A percentile compares a stretch with the other conserved stretches of the same genome.
These are phyloP conservation scores for Hippocampus kuda DNA, from an alignment of 2,797 vertebrate species.

Conservation along the genomic window DNA sequence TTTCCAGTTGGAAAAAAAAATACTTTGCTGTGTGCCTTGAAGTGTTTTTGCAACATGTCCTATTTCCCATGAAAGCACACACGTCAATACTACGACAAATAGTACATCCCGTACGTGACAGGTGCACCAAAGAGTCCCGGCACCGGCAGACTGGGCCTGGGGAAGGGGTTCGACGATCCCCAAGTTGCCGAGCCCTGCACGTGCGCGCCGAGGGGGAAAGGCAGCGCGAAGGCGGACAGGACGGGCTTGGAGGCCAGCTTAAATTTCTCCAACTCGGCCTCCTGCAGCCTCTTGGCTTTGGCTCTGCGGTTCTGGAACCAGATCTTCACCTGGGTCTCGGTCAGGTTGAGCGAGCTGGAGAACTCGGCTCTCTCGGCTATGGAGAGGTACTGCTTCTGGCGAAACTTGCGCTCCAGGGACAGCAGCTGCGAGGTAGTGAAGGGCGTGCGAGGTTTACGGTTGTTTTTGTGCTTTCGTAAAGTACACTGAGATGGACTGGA, in stretches of 20 bases:
- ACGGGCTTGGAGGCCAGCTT: constrained; percentile 74
- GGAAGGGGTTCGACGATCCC: constrained; percentile 60
- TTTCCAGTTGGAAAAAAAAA: constrained; percentile 13
- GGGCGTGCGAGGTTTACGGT: constrained; percentile 78
- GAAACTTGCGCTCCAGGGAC: constrained; percentile 78
- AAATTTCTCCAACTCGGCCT: constrained; percentile 77
- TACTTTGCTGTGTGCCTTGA: constrained; percentile 13
- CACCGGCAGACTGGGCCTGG: constrained; percentile 65
- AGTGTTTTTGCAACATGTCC: constrained; percentile 28
- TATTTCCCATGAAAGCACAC: constrained; percentile 5
- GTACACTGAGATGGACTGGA: constrained; percentile 70
- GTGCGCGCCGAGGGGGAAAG: constrained; percentile 70
- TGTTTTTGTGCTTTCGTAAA: constrained; percentile 79
- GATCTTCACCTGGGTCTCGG: constrained; percentile 81
- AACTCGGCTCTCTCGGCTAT: constrained; percentile 80
- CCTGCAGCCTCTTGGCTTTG: constrained; percentile 79
- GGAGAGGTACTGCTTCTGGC: constrained; percentile 80
- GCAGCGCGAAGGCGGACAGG: constrained; percentile 73
- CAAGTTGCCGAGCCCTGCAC: constrained; percentile 63
- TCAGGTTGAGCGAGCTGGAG: constrained; percentile 76
- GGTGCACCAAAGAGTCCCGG: constrained; percentile 74
- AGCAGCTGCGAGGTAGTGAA: constrained; percentile 81
- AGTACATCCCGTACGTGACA: constrained; percentile 78
- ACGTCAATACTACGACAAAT: constrained; percentile 65
- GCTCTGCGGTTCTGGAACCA: constrained; percentile 82